Conservation (phyloP, 2,113 vertebrate species). For the Kryptolebias marmoratus region DNA sequence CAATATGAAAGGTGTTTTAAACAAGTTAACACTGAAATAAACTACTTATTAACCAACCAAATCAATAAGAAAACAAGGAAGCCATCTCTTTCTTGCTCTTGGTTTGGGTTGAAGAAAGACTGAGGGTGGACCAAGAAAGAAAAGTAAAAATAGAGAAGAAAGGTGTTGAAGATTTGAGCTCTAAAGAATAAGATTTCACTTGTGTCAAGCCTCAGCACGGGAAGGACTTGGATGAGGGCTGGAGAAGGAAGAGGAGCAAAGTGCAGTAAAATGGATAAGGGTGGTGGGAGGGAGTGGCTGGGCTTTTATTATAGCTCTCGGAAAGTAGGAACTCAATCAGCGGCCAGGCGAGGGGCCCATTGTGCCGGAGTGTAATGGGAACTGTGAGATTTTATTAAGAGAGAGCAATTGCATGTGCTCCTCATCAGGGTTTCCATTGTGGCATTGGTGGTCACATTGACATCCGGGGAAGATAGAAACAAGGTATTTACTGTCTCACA, state of each 20-base stretch:
- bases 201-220: conserved; percentile 9
- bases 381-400: conserved; percentile 86
- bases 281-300: conserved; percentile 42
- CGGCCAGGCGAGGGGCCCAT: conserved; percentile 73
- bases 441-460: conserved; percentile 75
- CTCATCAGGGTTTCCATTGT: conserved; percentile 83
- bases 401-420: conserved; percentile 83
- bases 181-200: conserved; percentile 28
- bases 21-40: conserved; percentile 53
- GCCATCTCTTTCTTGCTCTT: conserved; percentile 24
- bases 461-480: conserved; percentile 71
- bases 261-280: conserved; percentile 26
- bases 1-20: not conserved
- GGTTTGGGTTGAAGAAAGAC: conserved; percentile 32
- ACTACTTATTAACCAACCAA: conserved; percentile 52
- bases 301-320: conserved; percentile 72
- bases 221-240: conserved; percentile 8
- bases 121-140: not conserved
- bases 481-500: conserved; percentile 80
- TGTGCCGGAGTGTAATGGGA: conserved; percentile 81
- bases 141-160: not conserved
- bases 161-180: not conserved
- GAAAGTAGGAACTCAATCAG: conserved; percentile 83
- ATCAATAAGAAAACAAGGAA: conserved; percentile 49
- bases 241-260: conserved; percentile 23